Percentiles rank a stretch among this genome's conserved stretches.
Conservation (phyloP, 2,797 vertebrate species). For the Neoniphon sammara region DNA sequence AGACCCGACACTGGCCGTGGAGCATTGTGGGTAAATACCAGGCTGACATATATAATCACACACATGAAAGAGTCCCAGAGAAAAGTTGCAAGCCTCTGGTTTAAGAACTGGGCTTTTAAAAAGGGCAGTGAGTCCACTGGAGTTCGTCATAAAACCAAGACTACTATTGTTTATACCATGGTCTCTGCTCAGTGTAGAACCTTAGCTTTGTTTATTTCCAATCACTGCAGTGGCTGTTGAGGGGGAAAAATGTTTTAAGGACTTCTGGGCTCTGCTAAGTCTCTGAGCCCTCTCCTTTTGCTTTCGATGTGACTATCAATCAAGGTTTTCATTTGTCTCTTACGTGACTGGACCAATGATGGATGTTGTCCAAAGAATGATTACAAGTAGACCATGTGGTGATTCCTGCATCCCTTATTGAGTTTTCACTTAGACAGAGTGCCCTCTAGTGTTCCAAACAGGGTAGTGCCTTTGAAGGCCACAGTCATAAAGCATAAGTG, state of each 20-base stretch:
- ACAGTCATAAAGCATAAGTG: not conserved
- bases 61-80: conserved; percentile 23
- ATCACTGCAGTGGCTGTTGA: conserved; percentile 27
- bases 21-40: conserved; percentile 60
- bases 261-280: conserved; percentile 25
- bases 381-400: not conserved
- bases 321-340: conserved; percentile 25
- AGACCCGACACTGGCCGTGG: not conserved
- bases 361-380: not conserved
- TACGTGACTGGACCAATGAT: conserved; percentile 21
- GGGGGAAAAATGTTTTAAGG: conserved; percentile 18
- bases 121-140: conserved; percentile 40
- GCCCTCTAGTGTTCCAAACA: conserved; percentile 63
- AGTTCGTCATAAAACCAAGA: conserved; percentile 61
- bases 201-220: conserved; percentile 50
- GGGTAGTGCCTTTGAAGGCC: conserved; percentile 2
- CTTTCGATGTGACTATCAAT: conserved; percentile 10
- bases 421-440: conserved; percentile 33
- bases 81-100: conserved; percentile 33
- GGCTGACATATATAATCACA: conserved; percentile 38
- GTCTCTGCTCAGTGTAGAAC: conserved; percentile 53
- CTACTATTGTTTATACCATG: conserved; percentile 54
- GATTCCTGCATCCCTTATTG: not conserved
- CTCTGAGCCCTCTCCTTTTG: not conserved
- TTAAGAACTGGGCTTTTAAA: conserved; percentile 38